These are phyloP conservation scores for Marmota monax DNA, from an alignment of 2,113 vertebrate species.

Conservation along the genomic window DNA sequence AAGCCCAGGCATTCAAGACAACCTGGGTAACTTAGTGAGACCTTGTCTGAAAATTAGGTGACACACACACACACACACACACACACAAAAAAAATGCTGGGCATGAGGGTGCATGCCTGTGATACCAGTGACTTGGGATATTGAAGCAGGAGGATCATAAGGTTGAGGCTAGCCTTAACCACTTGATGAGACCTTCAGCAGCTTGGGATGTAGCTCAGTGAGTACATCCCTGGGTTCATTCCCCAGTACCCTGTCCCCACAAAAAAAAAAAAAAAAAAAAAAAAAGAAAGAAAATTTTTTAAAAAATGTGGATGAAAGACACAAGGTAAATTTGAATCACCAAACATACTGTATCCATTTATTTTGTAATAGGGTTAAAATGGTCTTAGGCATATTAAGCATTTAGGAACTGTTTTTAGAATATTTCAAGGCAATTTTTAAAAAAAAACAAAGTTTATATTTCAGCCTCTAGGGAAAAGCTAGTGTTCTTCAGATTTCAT, in stretches of 20 bases:
- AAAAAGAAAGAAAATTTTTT: neutral
- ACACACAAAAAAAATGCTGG: too few relatives aligned
- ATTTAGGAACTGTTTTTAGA: conserved; percentile 27
- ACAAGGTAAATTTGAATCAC: conserved; percentile 24
- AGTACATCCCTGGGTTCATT: too few relatives aligned
- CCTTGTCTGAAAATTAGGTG: neutral
- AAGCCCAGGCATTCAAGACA: neutral
- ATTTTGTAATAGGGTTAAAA: conserved; percentile 44
- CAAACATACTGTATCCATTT: conserved; percentile 28
- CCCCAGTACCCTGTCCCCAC: too few relatives aligned
- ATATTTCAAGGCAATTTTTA: conserved; percentile 3
- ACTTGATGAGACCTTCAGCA: too few relatives aligned
- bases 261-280: neutral
- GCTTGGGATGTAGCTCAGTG: too few relatives aligned
- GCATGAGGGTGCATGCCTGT: too few relatives aligned
- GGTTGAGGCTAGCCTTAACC: too few relatives aligned
- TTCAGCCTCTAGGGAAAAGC: neutral
- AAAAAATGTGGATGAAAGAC: neutral
- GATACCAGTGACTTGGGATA: too few relatives aligned
- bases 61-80: too few relatives aligned
- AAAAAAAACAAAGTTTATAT: neutral
- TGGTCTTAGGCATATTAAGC: conserved; percentile 28
- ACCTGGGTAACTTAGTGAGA: neutral
- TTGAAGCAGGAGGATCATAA: too few relatives aligned
- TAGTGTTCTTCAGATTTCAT: neutral